phyloP scores from a whole-genome alignment of 2,888 invertebrate species.

The Ganaspis brasiliensis region DNA sequence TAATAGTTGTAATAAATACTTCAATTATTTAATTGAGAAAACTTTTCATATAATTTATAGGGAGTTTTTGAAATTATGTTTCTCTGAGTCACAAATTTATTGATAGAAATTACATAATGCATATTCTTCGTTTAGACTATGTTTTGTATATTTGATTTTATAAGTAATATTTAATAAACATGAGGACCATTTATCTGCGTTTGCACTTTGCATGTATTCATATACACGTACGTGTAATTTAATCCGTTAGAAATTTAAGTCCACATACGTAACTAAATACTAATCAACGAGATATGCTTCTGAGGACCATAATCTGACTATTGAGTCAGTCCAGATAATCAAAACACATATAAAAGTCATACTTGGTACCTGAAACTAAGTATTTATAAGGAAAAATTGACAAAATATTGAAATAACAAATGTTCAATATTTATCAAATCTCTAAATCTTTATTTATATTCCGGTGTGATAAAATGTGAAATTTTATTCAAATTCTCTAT shows the following conservation, averaged over 20 bases:
- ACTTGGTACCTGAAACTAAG: neutral
- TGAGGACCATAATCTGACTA: conserved; percentile 20
- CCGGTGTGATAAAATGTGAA: too few relatives aligned
- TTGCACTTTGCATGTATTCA: neutral
- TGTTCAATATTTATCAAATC: too few relatives aligned
- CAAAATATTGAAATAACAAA: neutral
- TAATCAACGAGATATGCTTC: conserved; percentile 5
- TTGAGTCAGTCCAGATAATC: conserved; percentile 13
- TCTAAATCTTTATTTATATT: too few relatives aligned
- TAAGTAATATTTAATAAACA: neutral
- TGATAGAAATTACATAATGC: too few relatives aligned
- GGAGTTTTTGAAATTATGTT: too few relatives aligned
- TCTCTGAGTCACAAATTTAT: too few relatives aligned
- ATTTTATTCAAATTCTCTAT: too few relatives aligned
- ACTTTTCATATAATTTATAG: too few relatives aligned
- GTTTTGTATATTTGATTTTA: neutral
- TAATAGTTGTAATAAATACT: neutral
- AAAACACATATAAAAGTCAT: conserved; percentile 1
- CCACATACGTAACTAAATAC: conserved; percentile 32
- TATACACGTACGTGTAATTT: conserved; percentile 31
- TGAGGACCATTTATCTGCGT: neutral
- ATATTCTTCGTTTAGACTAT: too few relatives aligned
- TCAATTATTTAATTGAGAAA: too few relatives aligned
- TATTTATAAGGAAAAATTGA: neutral
- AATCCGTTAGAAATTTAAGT: conserved; percentile 26